A percentile compares a stretch with the other conserved stretches of the same genome.
phyloP scores from a whole-genome alignment of 1,140 invertebrate genomes.

The Philopotamus ludificatus region DNA sequence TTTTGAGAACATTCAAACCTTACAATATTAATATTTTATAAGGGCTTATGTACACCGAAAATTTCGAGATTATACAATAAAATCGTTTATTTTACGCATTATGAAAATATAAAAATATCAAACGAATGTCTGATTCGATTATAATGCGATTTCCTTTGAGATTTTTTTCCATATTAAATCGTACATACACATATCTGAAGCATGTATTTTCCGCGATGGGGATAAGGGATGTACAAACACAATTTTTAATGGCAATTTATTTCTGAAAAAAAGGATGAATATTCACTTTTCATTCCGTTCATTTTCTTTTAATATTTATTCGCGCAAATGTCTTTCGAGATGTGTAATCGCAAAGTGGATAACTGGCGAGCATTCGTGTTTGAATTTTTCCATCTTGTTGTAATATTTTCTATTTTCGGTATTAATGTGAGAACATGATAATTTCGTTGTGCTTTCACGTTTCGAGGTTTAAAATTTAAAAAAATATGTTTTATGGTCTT shows the following conservation, averaged over 20 bases:
- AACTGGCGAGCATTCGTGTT: too few relatives aligned
- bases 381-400: too few relatives aligned
- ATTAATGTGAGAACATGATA: not conserved
- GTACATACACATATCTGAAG: not conserved
- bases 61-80: not conserved
- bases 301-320: conserved; percentile 26
- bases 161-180: not conserved
- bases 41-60: too few relatives aligned
- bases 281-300: conserved; percentile 23
- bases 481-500: not conserved
- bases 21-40: not conserved
- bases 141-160: conserved; percentile 19
- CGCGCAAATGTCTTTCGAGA: conserved; percentile 12
- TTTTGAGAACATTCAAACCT: too few relatives aligned
- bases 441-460: not conserved
- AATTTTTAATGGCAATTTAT: conserved; percentile 17
- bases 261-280: conserved; percentile 14
- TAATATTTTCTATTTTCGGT: too few relatives aligned
- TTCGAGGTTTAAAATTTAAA: not conserved
- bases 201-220: not conserved
- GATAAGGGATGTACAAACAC: conserved; percentile 16
- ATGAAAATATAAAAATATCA: conserved; percentile 12
- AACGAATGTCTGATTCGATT: conserved; percentile 25
- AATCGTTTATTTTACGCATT: conserved; percentile 13
- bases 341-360: conserved; percentile 4